Evolutionary conservation across 2,113 vertebrate species (phyloP), one percentile per base, ranked within the genome.

Genomic region (Eptesicus fuscus): DNA sequence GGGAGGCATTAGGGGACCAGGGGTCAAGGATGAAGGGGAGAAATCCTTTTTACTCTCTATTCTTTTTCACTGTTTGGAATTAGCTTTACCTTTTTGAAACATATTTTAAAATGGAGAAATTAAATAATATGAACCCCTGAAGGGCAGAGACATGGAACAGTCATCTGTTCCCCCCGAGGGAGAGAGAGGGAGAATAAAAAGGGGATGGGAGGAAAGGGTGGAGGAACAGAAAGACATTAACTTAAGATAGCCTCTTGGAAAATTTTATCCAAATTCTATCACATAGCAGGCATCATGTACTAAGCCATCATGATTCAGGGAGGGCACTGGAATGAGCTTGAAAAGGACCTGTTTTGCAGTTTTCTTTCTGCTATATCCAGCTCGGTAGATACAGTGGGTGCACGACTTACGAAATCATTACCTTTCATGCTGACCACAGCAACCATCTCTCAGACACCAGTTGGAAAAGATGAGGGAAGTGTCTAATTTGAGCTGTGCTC

Each of bases 391-490:
- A 1, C 4, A 0, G 74, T 4, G 22, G 28, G 42, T 35, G 0
- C 61, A 2, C 10, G 4, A 14, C 28, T 32, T 20, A 11, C 2
- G 0, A 11, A 23, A 8, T 9, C 71, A 0, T 11, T 0, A 22
- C 76, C 78, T 80, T 88, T 53, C 25, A 0, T 0, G 5, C 80
- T 92, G 96, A 92, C 86, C 94, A 63, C 92, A 25, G 92, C 86
- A 69, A 0, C 0, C 0, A 1, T 7, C 40, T 2, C 73, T 92
- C 67, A 0, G 0, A 16, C 16, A 44, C 83, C 88, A 56, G 74
- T n/a, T 51, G 32, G 80, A 1, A 51, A 82, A 87, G 92, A 13
- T 23, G 65, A 7, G 5, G 1, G n/a, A 47, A 12, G 28, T 56
- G n/a, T 91, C 96, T 90, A 30, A 67, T 59, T 0, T 4, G 7